Evolutionary conservation across 2,888 invertebrate genomes (phyloP), one percentile per base, ranked within the genome.

Genomic region (Melanotus villosus): DNA sequence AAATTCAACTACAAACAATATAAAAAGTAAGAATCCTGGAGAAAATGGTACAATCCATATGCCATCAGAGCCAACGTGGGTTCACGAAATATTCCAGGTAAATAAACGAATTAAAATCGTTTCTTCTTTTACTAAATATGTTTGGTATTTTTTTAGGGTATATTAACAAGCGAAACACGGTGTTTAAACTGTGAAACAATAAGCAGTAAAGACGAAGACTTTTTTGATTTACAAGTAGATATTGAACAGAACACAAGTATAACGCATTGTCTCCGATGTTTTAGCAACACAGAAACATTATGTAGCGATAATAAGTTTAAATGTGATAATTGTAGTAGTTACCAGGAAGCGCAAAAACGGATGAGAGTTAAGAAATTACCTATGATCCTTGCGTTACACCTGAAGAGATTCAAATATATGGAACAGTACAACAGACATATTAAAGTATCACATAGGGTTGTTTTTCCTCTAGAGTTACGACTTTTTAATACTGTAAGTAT

Each of bases 101-200:
- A 14, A 16, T 56, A 12, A 5, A 14, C n/a, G n/a, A 5, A 16
- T 16, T 6, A 47, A 5, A 21, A 47, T 2, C 10, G 16, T 45
- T 2, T 14, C 19, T 45, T n/a, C 14, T 41, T 41, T 41, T n/a
- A 34, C 12, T 18, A n/a, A 14, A 26, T 26, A n/a, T 12, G 26
- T 26, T 26, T 69, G 19, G n/a, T n/a, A n/a, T 43, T 16, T 69
- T 77, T 79, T 47, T 71, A 85, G 84, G 99, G 99, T 75, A 99
- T 99, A 60, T 89, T 99, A 73, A 99, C 99, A 2, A 99, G 99
- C 84, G 99, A 99, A 88, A 99, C 99, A 1, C 89, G 98, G 79
- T 99, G 99, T 88, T 91, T 99, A 78, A 99, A 99, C 87, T 99
- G 99, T 87, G 99, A 99, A 89, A 98, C 98, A 75, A 97, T 99